phyloP scores from a whole-genome alignment of 2,888 invertebrate species.

The Apotomis turbidana region DNA sequence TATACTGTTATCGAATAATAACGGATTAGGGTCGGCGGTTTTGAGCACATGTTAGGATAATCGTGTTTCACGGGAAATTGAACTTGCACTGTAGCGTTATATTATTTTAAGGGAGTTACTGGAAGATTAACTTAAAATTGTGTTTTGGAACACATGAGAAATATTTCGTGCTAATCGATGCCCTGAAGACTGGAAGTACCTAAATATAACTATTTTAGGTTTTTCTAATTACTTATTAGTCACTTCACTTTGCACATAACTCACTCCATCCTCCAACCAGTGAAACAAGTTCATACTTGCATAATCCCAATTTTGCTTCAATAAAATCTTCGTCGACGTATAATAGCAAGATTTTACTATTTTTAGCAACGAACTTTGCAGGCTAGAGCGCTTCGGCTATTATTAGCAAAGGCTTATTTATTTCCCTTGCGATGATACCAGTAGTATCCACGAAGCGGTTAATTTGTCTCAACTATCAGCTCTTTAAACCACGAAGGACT shows the following conservation, averaged over 20 bases:
- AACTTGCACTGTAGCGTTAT: slow-evolving; percentile 46
- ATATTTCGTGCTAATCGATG: no score
- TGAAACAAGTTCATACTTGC: not conserved
- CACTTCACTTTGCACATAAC: no score
- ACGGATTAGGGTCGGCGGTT: slow-evolving; percentile 44
- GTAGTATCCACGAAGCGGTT: not conserved
- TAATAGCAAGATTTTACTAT: not conserved
- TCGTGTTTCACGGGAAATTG: slow-evolving; percentile 54
- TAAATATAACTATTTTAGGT: no score
- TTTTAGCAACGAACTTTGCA: not conserved
- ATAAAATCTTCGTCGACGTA: not conserved
- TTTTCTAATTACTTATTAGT: no score
- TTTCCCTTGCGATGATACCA: not conserved
- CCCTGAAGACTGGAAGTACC: no score
- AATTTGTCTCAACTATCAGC: not conserved
- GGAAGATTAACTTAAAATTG: slow-evolving; percentile 23
- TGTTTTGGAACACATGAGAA: not conserved
- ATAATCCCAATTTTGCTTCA: not conserved
- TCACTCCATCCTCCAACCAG: no score
- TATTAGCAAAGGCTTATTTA: not conserved
- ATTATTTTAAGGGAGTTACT: slow-evolving; percentile 29
- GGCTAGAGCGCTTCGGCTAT: not conserved
- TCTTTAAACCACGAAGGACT: slow-evolving; percentile 16
- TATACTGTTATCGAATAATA: slow-evolving; percentile 39
- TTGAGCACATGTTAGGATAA: slow-evolving; percentile 50